Evolutionary conservation across 2,888 invertebrate species (phyloP), one percentile per base, ranked within the genome.

Genomic region (Spodoptera exigua): DNA sequence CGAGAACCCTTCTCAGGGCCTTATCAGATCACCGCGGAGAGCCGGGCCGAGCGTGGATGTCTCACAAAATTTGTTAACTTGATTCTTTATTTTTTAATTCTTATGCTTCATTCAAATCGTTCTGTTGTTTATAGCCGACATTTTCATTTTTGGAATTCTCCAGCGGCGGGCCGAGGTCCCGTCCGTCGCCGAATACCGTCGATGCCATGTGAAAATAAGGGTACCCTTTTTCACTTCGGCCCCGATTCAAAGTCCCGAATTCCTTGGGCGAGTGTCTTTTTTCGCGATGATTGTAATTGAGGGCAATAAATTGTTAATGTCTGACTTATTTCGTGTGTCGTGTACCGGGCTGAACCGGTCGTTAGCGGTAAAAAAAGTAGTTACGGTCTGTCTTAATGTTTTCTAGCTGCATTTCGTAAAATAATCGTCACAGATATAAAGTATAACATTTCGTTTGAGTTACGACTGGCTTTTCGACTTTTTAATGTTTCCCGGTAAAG

Each of bases 91-190:
- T 86, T 92, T 92, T 90, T 88, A 88, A 88, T 89, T 89, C 87
- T 86, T 88, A 81, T 82, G 83, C 86, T 88, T 91, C 92, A 92
- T 93, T 93, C 93, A 93, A 94, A 94, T 93, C 89, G 89, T 89
- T 91, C 83, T 74, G 91, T 93, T 92, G 94, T 94, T 94, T 94
- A 94, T 93, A 89, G 94, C 85, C 89, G 88, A 89, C 92, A 92
- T 94, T 94, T 94, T 93, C 89, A 91, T 93, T 89, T 92, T 93
- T 94, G 78, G 89, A 92, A 94, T 94, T 91, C 92, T 81, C 80
- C 68, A 68, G 75, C 70, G 75, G 76, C 70, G 74, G 71, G 76
- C 81, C 72, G 75, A 80, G 78, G 81, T 39, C 78, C 80, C 81
- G 83, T 67, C 79, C 79, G 79, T 76, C 79, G 81, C 74, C 83